Evolutionary conservation across 2,888 invertebrate genomes (phyloP).

Genomic region (Dioctria rufipes): DNA sequence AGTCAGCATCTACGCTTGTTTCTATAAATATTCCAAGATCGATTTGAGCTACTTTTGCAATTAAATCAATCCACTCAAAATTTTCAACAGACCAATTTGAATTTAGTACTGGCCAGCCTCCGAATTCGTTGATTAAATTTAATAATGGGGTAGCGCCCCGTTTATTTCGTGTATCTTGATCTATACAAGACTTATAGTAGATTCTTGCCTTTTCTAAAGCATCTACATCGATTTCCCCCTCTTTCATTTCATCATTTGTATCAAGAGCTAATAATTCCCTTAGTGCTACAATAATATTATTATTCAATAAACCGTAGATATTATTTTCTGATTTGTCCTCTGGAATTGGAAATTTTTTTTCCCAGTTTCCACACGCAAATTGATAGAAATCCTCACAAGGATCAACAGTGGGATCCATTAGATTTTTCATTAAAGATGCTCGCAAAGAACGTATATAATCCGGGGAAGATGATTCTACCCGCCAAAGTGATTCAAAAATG

Average conservation of each 20-base stretch:
- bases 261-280: background rate
- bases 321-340: slow-evolving; percentile 31
- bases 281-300: slow-evolving; percentile 16
- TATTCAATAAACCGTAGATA: slow-evolving; percentile 27
- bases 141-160: slow-evolving; percentile 18
- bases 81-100: slow-evolving; percentile 27
- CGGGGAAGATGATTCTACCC: background rate
- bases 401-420: slow-evolving; percentile 18
- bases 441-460: background rate
- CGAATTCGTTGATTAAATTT: slow-evolving; percentile 33
- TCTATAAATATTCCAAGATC: slow-evolving; percentile 14
- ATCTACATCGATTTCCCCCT: background rate
- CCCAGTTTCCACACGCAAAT: slow-evolving; percentile 38
- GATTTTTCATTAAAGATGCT: slow-evolving; percentile 12
- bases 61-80: slow-evolving; percentile 43
- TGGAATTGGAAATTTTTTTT: slow-evolving; percentile 27
- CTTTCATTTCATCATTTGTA: background rate
- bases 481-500: slow-evolving; percentile 9
- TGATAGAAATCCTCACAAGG: slow-evolving; percentile 48
- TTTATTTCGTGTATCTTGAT: slow-evolving; percentile 11
- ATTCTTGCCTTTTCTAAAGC: background rate
- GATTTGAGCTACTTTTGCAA: slow-evolving; percentile 1
- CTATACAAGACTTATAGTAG: slow-evolving; percentile 8
- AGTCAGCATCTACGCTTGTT: slow-evolving; percentile 24
- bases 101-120: slow-evolving; percentile 36